Conservation (phyloP, 2,113 vertebrate species). For the Gasterosteus aculeatus region DNA sequence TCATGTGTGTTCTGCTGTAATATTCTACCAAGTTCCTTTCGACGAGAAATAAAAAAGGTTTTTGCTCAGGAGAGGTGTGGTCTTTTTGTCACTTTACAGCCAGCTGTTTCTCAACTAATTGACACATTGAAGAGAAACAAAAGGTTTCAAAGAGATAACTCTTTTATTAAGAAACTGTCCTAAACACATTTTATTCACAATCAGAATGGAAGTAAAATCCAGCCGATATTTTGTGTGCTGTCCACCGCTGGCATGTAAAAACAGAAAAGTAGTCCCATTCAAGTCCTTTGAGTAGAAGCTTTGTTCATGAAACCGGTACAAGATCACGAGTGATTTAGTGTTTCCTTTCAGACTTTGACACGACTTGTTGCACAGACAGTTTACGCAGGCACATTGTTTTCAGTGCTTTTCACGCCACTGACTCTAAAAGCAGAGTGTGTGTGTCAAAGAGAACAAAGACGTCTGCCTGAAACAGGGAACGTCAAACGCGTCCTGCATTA, state of each 20-base stretch:
- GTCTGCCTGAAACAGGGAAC: neutral
- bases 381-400: neutral
- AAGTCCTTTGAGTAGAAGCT: neutral
- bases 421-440: neutral
- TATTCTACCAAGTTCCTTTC: constrained; percentile 81
- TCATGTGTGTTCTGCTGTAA: constrained; percentile 85
- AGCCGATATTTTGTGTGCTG: too few species aligned
- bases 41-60: constrained; percentile 79
- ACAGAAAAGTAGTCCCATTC: too few species aligned
- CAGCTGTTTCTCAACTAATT: neutral
- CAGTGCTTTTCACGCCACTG: fast-evolving
- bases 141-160: neutral
- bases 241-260: too few species aligned
- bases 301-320: neutral
- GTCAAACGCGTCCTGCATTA: neutral
- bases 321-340: neutral
- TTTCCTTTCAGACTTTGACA: neutral
- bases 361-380: neutral
- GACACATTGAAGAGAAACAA: neutral
- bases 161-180: neutral
- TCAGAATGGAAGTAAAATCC: too few species aligned
- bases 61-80: constrained; percentile 78
- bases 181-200: neutral
- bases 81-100: constrained; percentile 30
- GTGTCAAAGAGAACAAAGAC: neutral